Conservation (phyloP, 2,797 vertebrate genomes). For the Muscicapa striata region DNA sequence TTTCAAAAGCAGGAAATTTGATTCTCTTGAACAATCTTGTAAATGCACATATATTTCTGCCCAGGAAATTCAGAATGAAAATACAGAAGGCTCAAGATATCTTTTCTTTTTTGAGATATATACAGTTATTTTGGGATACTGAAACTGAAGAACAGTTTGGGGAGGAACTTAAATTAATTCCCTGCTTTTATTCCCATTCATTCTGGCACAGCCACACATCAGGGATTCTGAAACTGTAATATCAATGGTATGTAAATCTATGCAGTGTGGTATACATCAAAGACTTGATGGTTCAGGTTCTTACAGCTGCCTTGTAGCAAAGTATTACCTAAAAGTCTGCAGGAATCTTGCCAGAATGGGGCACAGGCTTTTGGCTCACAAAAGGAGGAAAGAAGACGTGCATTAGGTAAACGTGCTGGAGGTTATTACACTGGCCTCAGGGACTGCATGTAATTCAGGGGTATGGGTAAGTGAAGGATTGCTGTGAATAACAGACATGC, state of each 20-base stretch:
- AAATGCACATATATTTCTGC: neutral
- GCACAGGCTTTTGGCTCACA: neutral
- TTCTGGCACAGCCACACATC: neutral
- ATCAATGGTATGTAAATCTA: neutral
- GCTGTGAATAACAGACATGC: neutral
- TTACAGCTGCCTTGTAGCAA: neutral
- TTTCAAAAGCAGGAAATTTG: neutral
- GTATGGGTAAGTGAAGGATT: neutral
- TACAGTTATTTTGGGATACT: neutral
- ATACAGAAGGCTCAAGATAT: neutral
- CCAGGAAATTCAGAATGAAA: neutral
- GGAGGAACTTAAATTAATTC: neutral
- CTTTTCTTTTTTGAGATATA: neutral
- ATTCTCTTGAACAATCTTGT: neutral
- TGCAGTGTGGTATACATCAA: neutral
- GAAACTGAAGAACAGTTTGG: neutral
- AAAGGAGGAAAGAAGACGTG: neutral
- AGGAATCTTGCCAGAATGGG: neutral
- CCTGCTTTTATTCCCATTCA: neutral
- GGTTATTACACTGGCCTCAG: neutral
- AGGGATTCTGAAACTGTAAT: neutral
- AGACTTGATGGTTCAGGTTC: neutral
- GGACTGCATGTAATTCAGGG: neutral
- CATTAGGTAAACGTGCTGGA: neutral
- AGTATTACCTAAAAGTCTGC: neutral